Conservation (phyloP, 2,797 vertebrate genomes). For the Onychomys arenicola region DNA sequence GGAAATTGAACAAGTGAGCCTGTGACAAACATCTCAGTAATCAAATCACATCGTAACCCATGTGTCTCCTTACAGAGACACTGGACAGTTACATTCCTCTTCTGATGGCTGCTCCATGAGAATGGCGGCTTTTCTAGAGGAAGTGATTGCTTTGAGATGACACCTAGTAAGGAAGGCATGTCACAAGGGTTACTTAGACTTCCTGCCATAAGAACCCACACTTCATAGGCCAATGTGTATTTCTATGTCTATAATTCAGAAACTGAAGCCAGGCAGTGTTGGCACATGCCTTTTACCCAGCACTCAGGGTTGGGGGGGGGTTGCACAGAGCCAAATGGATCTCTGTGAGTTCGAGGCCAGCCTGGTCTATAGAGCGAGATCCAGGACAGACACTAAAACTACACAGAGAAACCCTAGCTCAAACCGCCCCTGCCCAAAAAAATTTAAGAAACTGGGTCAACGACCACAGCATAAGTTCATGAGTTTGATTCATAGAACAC, state of each 20-base stretch:
- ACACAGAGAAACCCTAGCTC: too few relatives aligned
- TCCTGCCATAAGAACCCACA: neutral
- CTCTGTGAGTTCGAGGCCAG: too few relatives aligned
- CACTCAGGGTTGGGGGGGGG: too few relatives aligned
- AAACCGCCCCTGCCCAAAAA: too few relatives aligned
- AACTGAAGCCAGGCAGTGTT: too few relatives aligned
- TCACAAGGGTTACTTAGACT: neutral
- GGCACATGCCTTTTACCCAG: too few relatives aligned
- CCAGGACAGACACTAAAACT: too few relatives aligned
- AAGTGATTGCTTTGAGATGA: neutral
- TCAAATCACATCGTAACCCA: neutral
- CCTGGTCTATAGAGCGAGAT: too few relatives aligned
- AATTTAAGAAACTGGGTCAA: neutral
- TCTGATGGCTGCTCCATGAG: neutral
- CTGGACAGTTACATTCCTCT: fast-evolving
- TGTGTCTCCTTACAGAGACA: neutral
- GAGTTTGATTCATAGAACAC: neutral
- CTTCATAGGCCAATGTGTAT: neutral
- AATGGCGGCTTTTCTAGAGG: fast-evolving
- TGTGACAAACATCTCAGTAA: too few relatives aligned
- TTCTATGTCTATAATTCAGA: neutral
- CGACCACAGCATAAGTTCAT: neutral
- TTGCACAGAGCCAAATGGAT: too few relatives aligned
- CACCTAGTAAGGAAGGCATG: neutral
- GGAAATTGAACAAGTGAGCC: neutral